Percentiles rank a stretch among this genome's conserved stretches.
phyloP scores from a whole-genome alignment of 2,113 vertebrate genomes.

The Nannospalax galili region DNA sequence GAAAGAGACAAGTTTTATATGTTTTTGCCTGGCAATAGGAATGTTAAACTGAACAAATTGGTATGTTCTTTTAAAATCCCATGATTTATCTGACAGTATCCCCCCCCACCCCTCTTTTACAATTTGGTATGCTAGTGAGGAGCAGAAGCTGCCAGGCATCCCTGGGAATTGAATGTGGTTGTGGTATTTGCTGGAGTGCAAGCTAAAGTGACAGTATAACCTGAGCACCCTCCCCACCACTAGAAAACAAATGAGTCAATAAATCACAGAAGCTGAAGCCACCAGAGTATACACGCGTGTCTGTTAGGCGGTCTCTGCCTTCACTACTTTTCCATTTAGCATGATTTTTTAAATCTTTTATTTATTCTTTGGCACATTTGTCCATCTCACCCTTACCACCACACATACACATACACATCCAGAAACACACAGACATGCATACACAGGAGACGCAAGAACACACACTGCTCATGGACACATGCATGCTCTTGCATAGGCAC shows the following conservation, averaged over 20 bases:
- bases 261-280: slow-evolving; percentile 54
- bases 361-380: not conserved
- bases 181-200: slow-evolving; percentile 68
- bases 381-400: not conserved
- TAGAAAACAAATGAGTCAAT: slow-evolving; percentile 77
- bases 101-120: slow-evolving; percentile 68
- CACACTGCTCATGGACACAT: too few relatives aligned
- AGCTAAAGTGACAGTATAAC: slow-evolving; percentile 77
- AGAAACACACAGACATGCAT: not conserved
- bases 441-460: too few relatives aligned
- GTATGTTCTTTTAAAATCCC: slow-evolving; percentile 80
- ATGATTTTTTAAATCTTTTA: not conserved
- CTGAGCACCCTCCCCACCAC: slow-evolving; percentile 64
- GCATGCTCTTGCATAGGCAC: too few relatives aligned
- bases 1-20: slow-evolving; percentile 81
- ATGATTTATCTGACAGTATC: slow-evolving; percentile 78
- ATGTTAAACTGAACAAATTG: slow-evolving; percentile 82
- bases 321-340: not conserved
- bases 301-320: not conserved
- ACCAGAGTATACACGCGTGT: accelerated
- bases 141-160: slow-evolving; percentile 81
- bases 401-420: too few relatives aligned
- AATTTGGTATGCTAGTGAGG: slow-evolving; percentile 77
- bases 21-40: slow-evolving; percentile 80
- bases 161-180: slow-evolving; percentile 74